Percentiles rank a stretch among this genome's conserved stretches.
phyloP scores from a whole-genome alignment of 2,888 invertebrate genomes.

The Fragum sueziense region DNA sequence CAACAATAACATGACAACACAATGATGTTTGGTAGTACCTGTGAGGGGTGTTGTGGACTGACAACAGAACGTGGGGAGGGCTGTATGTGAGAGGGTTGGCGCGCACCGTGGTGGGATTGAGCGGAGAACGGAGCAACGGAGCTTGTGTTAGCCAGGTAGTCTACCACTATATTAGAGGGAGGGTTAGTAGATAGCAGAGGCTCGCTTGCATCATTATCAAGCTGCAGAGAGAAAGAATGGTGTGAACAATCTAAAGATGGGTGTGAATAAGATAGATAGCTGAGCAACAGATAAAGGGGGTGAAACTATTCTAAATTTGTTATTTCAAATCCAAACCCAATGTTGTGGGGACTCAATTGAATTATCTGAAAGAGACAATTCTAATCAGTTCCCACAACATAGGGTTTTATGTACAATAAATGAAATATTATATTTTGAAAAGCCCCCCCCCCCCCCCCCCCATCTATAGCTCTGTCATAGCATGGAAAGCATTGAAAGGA shows the following conservation, averaged over 20 bases:
- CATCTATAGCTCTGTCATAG: too few relatives aligned
- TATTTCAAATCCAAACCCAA: too few relatives aligned
- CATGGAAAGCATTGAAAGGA: too few relatives aligned
- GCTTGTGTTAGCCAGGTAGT: slow-evolving; percentile 51
- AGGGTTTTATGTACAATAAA: too few relatives aligned
- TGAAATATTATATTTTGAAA: too few relatives aligned
- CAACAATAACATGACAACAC: not conserved
- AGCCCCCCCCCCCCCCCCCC: too few relatives aligned
- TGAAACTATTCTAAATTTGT: too few relatives aligned
- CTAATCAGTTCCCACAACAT: too few relatives aligned
- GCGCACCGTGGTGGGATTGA: not conserved
- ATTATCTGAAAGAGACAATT: too few relatives aligned
- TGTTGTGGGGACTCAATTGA: too few relatives aligned
- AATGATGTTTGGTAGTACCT: slow-evolving; percentile 38
- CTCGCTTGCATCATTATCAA: slow-evolving; percentile 44
- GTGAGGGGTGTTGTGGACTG: slow-evolving; percentile 55
- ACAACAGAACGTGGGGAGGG: slow-evolving; percentile 39
- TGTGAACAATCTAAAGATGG: not conserved
- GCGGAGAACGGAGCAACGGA: slow-evolving; percentile 18
- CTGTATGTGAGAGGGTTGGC: slow-evolving; percentile 6
- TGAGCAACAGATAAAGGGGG: too few relatives aligned
- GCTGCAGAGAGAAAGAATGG: slow-evolving; percentile 23
- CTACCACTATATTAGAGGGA: slow-evolving; percentile 46
- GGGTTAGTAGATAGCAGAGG: slow-evolving; percentile 46
- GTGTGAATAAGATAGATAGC: not conserved